These are phyloP conservation scores for Zosterops lateralis DNA, from an alignment of 2,113 vertebrate species.

Conservation along the genomic window DNA sequence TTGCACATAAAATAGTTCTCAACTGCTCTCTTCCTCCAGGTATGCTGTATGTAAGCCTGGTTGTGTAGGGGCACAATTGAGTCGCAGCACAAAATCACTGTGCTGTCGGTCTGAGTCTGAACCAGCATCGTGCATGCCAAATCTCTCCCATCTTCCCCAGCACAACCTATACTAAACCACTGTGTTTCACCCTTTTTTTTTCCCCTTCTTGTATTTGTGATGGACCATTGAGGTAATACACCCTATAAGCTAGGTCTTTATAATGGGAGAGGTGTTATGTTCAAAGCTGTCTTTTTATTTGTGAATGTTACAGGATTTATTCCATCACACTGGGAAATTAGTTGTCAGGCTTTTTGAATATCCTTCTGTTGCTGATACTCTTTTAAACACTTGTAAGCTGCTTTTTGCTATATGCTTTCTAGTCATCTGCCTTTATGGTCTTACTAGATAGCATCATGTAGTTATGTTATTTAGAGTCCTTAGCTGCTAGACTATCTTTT, in stretches of 20 bases:
- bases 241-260: fast-evolving
- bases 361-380: background rate
- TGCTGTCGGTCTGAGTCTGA: background rate
- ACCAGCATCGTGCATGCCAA: background rate
- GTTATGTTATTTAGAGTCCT: background rate
- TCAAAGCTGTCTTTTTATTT: background rate
- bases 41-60: background rate
- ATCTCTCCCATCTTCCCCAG: background rate
- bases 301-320: background rate
- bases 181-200: background rate
- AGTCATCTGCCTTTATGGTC: background rate
- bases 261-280: background rate
- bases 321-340: background rate
- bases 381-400: background rate
- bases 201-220: fast-evolving
- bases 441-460: background rate
- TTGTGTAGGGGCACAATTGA: background rate
- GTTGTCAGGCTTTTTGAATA: background rate
- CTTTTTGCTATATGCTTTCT: background rate
- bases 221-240: background rate
- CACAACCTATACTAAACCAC: background rate
- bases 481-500: background rate
- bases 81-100: background rate
- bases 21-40: background rate
- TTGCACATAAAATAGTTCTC: background rate